phyloP scores from a whole-genome alignment of 2,113 vertebrate species.

The Gadus macrocephalus region DNA sequence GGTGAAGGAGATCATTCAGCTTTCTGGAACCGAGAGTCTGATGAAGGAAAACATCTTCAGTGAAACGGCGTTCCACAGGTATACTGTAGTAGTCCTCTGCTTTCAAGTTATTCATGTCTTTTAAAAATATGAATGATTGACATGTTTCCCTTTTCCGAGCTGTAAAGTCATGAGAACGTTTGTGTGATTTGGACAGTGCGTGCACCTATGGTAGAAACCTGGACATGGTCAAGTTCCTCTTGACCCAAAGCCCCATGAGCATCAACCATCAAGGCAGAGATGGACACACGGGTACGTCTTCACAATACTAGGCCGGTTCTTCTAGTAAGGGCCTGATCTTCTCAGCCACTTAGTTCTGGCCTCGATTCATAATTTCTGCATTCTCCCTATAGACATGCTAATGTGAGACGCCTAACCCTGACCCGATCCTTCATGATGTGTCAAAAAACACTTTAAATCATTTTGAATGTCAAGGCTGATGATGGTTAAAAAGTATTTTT shows the following conservation, averaged over 20 bases:
- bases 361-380: no score
- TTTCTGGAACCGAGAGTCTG: slow-evolving; percentile 86
- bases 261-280: slow-evolving; percentile 93
- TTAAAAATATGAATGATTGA: not conserved
- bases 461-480: no score
- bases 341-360: no score
- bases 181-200: slow-evolving; percentile 68
- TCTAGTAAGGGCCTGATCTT: no score
- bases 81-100: slow-evolving; percentile 1
- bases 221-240: slow-evolving; percentile 89
- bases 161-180: not conserved
- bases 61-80: slow-evolving; percentile 93
- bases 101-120: not conserved
- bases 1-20: slow-evolving; percentile 83
- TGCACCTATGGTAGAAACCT: slow-evolving; percentile 91
- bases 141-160: not conserved
- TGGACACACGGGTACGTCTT: slow-evolving; percentile 83
- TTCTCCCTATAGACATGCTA: no score
- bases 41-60: slow-evolving; percentile 96
- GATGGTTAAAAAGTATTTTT: no score
- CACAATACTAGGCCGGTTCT: not conserved
- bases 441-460: no score
- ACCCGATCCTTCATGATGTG: no score
- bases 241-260: slow-evolving; percentile 83
- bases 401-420: no score